These are phyloP conservation scores for Drosophila subquinaria DNA, from an alignment of 2,888 invertebrate genomes.

Conservation along the genomic window DNA sequence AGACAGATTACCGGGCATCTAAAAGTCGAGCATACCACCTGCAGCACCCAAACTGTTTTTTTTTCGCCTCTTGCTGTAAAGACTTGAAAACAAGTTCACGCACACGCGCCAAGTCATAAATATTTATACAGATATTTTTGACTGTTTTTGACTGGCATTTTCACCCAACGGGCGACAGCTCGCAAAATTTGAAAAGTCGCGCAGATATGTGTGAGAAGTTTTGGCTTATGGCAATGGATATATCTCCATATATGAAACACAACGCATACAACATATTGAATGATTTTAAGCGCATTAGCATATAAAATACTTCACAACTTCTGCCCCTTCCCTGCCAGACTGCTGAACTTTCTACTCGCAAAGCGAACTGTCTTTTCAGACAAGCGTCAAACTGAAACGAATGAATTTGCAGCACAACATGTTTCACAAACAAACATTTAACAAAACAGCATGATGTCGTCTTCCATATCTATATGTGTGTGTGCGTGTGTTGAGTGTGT, in stretches of 20 bases:
- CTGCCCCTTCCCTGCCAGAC: no score
- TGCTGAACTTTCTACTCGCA: neutral
- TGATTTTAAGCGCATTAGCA: conserved; percentile 69
- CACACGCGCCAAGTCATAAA: conserved; percentile 44
- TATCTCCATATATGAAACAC: conserved; percentile 12
- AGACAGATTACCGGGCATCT: neutral
- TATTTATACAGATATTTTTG: conserved; percentile 34
- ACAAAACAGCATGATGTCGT: neutral
- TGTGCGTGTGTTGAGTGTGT: neutral
- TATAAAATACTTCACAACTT: conserved; percentile 47
- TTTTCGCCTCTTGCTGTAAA: conserved; percentile 1
- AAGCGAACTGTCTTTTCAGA: conserved; percentile 22
- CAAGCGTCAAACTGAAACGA: conserved; percentile 41
- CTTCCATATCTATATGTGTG: neutral
- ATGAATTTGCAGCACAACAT: conserved; percentile 46
- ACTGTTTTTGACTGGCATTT: conserved; percentile 46
- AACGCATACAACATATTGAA: conserved; percentile 49
- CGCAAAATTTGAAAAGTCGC: conserved; percentile 37
- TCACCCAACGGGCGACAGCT: conserved; percentile 26
- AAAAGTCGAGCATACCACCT: neutral
- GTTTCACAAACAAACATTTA: conserved; percentile 37
- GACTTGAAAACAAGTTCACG: conserved; percentile 50
- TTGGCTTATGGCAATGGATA: conserved; percentile 16
- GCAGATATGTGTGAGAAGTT: conserved; percentile 1
- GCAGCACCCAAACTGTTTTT: conserved; percentile 1